Evolutionary conservation across 2,797 vertebrate genomes (phyloP).

Genomic region (Tenualosa ilisha): DNA sequence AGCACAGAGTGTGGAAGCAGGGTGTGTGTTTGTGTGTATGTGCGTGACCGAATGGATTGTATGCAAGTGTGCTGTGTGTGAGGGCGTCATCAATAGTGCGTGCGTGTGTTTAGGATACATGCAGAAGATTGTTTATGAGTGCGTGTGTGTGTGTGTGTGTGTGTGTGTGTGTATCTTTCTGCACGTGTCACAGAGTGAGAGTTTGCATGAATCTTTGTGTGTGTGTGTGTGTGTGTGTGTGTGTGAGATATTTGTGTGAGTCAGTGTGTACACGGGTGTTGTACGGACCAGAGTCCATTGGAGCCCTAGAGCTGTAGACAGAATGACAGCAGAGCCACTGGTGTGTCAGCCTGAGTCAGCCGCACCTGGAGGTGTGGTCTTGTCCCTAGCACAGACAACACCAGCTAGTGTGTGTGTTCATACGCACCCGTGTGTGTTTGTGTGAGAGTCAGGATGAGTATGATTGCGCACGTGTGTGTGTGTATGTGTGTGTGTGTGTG

Average conservation of each 20-base stretch:
- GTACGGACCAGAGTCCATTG: not conserved
- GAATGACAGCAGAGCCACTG: not conserved
- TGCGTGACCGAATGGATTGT: not conserved
- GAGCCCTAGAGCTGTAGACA: not conserved
- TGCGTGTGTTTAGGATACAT: not conserved
- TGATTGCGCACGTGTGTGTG: not conserved
- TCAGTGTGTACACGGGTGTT: constrained; percentile 21
- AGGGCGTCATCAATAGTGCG: not conserved
- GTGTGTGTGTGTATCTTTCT: not conserved
- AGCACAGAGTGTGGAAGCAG: not conserved
- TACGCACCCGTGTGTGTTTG: not conserved
- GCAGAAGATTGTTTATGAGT: not conserved
- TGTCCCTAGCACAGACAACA: not conserved
- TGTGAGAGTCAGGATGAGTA: not conserved
- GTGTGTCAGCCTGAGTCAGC: not conserved
- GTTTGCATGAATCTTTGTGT: not conserved
- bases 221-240: constrained; percentile 2
- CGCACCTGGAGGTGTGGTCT: not conserved
- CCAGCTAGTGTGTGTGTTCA: not conserved
- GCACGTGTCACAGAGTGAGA: not conserved
- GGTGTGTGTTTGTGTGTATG: not conserved
- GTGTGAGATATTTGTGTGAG: not conserved
- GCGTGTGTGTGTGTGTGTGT: not conserved
- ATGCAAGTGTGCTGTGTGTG: not conserved
- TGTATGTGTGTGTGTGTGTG: not conserved